Percentiles rank a stretch among this genome's conserved stretches.
phyloP scores from a whole-genome alignment of 2,113 vertebrate genomes.

The Pterocles burchelli region DNA sequence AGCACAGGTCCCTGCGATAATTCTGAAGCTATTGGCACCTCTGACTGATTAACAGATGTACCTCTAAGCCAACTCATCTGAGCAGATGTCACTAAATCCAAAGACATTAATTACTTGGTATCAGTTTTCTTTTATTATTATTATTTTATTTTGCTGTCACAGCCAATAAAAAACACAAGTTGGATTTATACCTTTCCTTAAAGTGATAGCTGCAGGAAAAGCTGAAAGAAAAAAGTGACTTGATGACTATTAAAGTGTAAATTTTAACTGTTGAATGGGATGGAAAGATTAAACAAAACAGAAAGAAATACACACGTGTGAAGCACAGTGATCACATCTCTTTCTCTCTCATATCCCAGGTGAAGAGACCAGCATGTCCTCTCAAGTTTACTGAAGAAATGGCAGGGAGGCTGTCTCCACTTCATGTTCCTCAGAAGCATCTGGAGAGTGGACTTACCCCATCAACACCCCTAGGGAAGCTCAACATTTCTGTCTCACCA shows the following conservation, averaged over 20 bases:
- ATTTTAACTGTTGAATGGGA: background rate
- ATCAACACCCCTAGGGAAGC: background rate
- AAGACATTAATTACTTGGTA: background rate
- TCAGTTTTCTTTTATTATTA: background rate
- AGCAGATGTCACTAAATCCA: background rate
- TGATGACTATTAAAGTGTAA: background rate
- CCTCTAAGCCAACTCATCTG: background rate
- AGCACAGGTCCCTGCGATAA: accelerated
- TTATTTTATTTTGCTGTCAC: background rate
- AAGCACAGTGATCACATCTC: background rate
- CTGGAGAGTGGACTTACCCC: background rate
- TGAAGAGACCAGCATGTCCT: background rate
- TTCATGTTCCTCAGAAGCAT: background rate
- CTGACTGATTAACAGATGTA: background rate
- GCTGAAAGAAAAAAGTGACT: background rate
- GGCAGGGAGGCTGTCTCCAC: background rate
- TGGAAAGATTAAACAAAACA: background rate
- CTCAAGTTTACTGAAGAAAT: background rate
- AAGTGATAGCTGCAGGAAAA: background rate
- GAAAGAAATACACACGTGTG: background rate
- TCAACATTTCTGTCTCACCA: background rate
- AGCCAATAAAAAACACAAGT: background rate
- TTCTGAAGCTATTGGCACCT: background rate
- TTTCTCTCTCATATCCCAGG: background rate
- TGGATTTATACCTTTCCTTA: background rate